Evolutionary conservation across 2,797 vertebrate species (phyloP).

Genomic region (Semaprochilodus insignis): DNA sequence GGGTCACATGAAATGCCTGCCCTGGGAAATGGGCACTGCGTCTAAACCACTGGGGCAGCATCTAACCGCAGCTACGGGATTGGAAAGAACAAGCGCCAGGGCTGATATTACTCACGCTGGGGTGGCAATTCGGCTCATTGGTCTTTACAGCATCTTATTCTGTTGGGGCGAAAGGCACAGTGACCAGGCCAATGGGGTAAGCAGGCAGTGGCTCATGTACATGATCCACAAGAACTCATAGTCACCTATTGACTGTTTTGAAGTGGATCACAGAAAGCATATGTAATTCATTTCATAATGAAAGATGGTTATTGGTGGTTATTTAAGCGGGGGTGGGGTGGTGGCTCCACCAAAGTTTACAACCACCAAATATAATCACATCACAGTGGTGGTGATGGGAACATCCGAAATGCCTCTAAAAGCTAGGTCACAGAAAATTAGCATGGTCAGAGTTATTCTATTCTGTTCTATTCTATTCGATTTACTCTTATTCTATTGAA

Average conservation of each 20-base stretch:
- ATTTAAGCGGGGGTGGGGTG: no score
- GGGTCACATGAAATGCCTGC: not conserved
- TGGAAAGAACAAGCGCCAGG: not conserved
- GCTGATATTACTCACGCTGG: slow-evolving; percentile 61
- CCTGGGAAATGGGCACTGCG: not conserved
- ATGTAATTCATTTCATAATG: no score
- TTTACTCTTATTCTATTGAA: no score
- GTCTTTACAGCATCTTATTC: not conserved
- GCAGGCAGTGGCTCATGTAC: not conserved
- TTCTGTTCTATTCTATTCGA: no score
- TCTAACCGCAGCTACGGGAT: slow-evolving; percentile 1
- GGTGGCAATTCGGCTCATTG: slow-evolving; percentile 43
- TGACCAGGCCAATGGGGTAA: not conserved
- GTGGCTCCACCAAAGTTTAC: no score
- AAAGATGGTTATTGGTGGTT: no score
- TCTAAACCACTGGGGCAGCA: not conserved
- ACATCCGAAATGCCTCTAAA: no score
- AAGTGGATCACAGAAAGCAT: no score
- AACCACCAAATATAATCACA: no score
- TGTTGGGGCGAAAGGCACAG: not conserved
- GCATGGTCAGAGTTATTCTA: no score
- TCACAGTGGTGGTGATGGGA: no score
- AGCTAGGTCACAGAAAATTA: no score
- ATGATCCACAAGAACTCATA: not conserved
- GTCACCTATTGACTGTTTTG: not conserved